A percentile compares a stretch with the other conserved stretches of the same genome.
Evolutionary conservation across 2,888 invertebrate genomes (phyloP).

Genomic region (Diloba caeruleocephala): DNA sequence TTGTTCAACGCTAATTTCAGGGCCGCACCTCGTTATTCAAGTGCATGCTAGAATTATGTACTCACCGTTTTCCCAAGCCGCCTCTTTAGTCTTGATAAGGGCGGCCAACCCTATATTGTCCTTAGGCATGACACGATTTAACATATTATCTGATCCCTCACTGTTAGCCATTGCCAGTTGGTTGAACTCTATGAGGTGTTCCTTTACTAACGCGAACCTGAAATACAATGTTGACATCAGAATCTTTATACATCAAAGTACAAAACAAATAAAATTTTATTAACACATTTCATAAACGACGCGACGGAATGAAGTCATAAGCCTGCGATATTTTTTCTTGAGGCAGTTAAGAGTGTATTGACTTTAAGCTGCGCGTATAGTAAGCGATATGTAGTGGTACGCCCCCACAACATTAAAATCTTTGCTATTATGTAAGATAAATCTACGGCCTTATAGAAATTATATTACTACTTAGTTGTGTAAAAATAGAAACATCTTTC

Average conservation of each 20-base stretch:
- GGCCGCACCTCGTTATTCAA: constrained; percentile 13
- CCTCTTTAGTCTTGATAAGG: constrained; percentile 97
- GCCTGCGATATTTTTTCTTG: constrained; percentile 36
- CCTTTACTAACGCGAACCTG: constrained; percentile 98
- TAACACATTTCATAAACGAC: constrained; percentile 27
- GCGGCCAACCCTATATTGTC: constrained; percentile 99
- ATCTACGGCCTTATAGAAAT: constrained; percentile 24
- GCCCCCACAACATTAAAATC: constrained; percentile 44
- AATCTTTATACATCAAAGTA: constrained; percentile 1
- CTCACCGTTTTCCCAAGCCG: constrained; percentile 96
- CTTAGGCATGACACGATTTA: constrained; percentile 99
- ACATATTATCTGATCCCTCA: constrained; percentile 99
- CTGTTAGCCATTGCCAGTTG: constrained; percentile 99
- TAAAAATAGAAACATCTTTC: too few species aligned
- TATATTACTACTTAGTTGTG: too few species aligned
- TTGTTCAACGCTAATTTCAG: not conserved
- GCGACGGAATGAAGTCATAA: constrained; percentile 47
- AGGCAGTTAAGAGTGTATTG: constrained; percentile 45
- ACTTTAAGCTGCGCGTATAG: constrained; percentile 40
- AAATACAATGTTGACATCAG: constrained; percentile 51
- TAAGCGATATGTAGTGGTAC: constrained; percentile 36
- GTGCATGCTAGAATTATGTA: constrained; percentile 30
- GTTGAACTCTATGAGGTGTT: constrained; percentile 99
- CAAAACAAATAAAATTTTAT: constrained; percentile 35
- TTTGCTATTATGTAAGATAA: constrained; percentile 32